phyloP scores from a whole-genome alignment of 2,888 invertebrate genomes.

The Venustoraphidia nigricollis region DNA sequence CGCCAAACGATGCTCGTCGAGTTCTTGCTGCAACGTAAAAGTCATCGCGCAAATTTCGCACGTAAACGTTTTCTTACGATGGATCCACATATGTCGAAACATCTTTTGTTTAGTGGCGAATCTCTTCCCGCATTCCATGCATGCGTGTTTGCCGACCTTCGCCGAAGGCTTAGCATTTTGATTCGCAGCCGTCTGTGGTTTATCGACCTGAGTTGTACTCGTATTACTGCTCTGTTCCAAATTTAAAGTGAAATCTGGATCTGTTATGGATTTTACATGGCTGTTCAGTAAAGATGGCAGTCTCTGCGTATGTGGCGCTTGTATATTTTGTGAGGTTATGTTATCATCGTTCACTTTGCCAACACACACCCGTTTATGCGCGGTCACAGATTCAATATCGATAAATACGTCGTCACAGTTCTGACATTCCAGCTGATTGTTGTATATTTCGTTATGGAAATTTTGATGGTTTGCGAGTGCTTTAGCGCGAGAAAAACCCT shows the following conservation, averaged over 20 bases:
- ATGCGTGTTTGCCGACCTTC: slow-evolving; percentile 27
- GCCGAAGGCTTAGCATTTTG: slow-evolving; percentile 3
- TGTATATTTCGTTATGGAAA: slow-evolving; percentile 16
- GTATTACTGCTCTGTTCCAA: too few species aligned
- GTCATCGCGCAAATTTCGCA: slow-evolving; percentile 28
- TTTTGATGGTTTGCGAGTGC: slow-evolving; percentile 27
- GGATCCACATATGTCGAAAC: slow-evolving; percentile 31
- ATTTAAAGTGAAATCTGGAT: too few species aligned
- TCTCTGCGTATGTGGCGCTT: too few species aligned
- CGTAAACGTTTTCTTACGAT: slow-evolving; percentile 27
- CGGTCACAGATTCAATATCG: too few species aligned
- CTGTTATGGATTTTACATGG: too few species aligned
- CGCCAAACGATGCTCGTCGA: slow-evolving; percentile 26
- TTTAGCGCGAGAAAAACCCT: slow-evolving; percentile 27
- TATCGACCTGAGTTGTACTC: too few species aligned
- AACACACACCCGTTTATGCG: too few species aligned
- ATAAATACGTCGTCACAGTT: slow-evolving; percentile 31
- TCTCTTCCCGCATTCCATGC: slow-evolving; percentile 27
- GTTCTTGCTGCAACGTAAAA: slow-evolving; percentile 25
- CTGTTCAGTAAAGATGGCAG: too few species aligned
- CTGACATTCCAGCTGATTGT: slow-evolving; percentile 26
- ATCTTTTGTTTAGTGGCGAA: slow-evolving; percentile 32
- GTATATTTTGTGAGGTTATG: too few species aligned
- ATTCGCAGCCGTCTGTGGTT: too few species aligned
- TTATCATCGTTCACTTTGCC: too few species aligned